Conservation (phyloP, 1,140 invertebrate genomes). For the Psilanteris sp. region DNA sequence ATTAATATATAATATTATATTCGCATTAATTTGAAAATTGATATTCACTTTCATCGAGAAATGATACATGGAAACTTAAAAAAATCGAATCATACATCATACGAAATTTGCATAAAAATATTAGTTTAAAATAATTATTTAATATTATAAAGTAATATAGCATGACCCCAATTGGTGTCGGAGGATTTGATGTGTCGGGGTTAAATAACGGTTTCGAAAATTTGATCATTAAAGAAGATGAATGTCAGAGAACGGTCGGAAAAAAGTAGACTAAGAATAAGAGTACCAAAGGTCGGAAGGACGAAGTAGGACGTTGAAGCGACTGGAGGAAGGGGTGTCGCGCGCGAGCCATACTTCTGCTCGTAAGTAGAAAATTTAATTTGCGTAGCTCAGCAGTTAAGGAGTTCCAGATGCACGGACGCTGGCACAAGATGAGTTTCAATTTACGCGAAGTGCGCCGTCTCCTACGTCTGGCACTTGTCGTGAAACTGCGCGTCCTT, state of each 20-base stretch:
- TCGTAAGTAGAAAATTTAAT: slow-evolving; percentile 78
- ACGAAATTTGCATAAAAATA: not conserved
- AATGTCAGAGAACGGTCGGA: slow-evolving; percentile 31
- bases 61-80: too few relatives aligned
- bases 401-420: slow-evolving; percentile 72
- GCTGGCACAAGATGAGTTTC: slow-evolving; percentile 71
- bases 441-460: slow-evolving; percentile 69
- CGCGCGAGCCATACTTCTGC: slow-evolving; percentile 64
- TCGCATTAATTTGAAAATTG: too few relatives aligned
- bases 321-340: slow-evolving; percentile 8
- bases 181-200: slow-evolving; percentile 12
- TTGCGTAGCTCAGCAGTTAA: slow-evolving; percentile 76
- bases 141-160: too few relatives aligned
- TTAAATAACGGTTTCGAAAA: slow-evolving; percentile 48
- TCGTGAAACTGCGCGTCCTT: slow-evolving; percentile 59
- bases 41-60: too few relatives aligned
- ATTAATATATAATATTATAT: too few relatives aligned
- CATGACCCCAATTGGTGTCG: slow-evolving; percentile 33
- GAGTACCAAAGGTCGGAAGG: slow-evolving; percentile 29
- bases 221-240: slow-evolving; percentile 46
- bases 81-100: too few relatives aligned
- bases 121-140: too few relatives aligned
- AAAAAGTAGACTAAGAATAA: slow-evolving; percentile 48
- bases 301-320: slow-evolving; percentile 31
- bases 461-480: slow-evolving; percentile 61